Base-by-base conservation (phyloP, 2,888 invertebrate species). In the Drosophila differens region DNA sequence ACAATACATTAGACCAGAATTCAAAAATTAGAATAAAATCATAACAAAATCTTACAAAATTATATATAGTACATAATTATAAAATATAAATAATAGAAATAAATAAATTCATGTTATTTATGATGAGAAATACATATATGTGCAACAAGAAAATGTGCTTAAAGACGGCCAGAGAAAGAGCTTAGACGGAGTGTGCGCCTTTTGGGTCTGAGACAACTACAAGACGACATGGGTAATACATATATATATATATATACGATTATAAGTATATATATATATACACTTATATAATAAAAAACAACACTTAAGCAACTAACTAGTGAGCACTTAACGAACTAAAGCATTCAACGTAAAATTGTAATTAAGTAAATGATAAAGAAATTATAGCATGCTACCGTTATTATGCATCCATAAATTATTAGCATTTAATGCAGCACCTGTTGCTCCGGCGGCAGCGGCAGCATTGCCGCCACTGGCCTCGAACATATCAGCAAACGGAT, bases 401-500 rank as follows among this genome's bases (percentile, higher is more conserved):
- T 93, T 94, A 91, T 93, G 92, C 92, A 94, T 93, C 94, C 94
- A 94, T 84, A 94, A 92, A 91, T 94, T 94, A 92, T 93, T 93
- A 90, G 93, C 91, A 90, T 92, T 91, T 73, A 88, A 72, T 82
- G 91, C 89, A 89, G 92, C 91, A 87, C 90, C 87, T 87, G 85
- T 83, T 73, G 86, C 74, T 79, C 88, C 83, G 70, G 86, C 71
- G 74, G 82, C 91, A 72, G 82, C 81, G 57, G 75, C 68, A 68
- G 67, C 82, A 65, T 71, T 82, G 53, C 91, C 89, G 62, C 93
- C 92, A 93, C 95, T 95, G 91, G 96, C 96, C 91, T 97, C 97
- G 92, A 97, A 97, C 95, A 97, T 96, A 91, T 97, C 97, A 44
- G 97, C 97, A 93, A 98, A 99, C 14, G 98, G 98, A 94, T 98